Evolutionary conservation across 1,140 invertebrate species (phyloP).

Genomic region (Heliconius eleuchia): DNA sequence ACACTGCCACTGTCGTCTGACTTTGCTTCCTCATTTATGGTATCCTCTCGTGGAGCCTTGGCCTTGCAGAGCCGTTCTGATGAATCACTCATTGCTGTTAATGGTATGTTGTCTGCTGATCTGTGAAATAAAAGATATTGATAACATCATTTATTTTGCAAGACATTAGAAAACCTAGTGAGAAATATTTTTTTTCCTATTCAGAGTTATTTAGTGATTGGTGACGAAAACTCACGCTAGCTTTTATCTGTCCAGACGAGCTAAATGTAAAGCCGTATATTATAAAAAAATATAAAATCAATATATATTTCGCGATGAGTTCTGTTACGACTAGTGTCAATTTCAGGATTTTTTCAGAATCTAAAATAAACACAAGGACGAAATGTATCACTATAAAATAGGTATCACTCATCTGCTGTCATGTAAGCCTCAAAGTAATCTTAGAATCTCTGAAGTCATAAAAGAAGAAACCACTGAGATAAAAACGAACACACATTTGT

Average conservation of each 20-base stretch:
- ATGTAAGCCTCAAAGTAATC: slow-evolving; percentile 32
- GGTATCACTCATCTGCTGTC: not conserved
- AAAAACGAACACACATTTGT: slow-evolving; percentile 18
- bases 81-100: slow-evolving; percentile 78
- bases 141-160: not conserved
- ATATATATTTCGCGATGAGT: not conserved
- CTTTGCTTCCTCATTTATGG: slow-evolving; percentile 71
- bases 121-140: slow-evolving; percentile 44
- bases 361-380: not conserved
- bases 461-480: slow-evolving; percentile 20
- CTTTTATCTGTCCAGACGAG: too few relatives aligned
- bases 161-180: not conserved
- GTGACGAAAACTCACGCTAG: not conserved
- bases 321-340: not conserved
- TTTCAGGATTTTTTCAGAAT: not conserved
- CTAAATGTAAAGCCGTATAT: not conserved
- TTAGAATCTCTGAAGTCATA: slow-evolving; percentile 21
- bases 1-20: slow-evolving; percentile 80
- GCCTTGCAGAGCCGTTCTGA: slow-evolving; percentile 78
- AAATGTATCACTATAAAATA: slow-evolving; percentile 16
- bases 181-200: not conserved
- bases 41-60: slow-evolving; percentile 66
- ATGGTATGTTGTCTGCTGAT: slow-evolving; percentile 82
- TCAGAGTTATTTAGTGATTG: not conserved
- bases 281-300: not conserved